Evolutionary conservation across 2,797 vertebrate species (phyloP).

Genomic region (Harpagifer antarcticus): DNA sequence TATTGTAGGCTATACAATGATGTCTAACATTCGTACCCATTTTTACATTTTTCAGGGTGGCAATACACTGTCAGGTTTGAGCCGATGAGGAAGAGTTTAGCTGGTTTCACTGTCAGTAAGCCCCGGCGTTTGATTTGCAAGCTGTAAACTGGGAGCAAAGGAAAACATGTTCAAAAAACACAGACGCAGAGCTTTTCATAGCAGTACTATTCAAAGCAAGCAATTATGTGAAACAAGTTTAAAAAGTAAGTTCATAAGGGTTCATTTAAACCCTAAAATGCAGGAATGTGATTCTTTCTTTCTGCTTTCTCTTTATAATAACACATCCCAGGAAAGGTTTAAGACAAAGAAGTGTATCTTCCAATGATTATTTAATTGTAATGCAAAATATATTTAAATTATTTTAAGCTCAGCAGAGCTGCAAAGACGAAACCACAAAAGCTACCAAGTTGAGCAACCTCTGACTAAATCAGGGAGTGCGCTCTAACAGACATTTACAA

Average conservation of each 20-base stretch:
- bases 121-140: slow-evolving; percentile 34
- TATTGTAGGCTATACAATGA: background rate
- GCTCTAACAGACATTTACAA: background rate
- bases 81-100: slow-evolving; percentile 67
- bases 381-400: background rate
- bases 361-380: background rate
- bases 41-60: slow-evolving; percentile 10
- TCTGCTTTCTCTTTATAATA: background rate
- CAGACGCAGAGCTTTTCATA: background rate
- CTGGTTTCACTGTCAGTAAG: slow-evolving; percentile 68
- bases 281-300: background rate
- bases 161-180: slow-evolving; percentile 34
- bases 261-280: background rate
- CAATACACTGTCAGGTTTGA: slow-evolving; percentile 81
- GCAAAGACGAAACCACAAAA: slow-evolving; percentile 10
- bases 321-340: background rate
- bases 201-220: background rate
- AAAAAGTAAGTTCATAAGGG: background rate
- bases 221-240: background rate
- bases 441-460: background rate
- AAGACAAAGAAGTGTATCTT: background rate
- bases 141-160: slow-evolving; percentile 24
- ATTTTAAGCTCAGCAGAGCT: background rate
- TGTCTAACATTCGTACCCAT: background rate
- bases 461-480: background rate